Conservation (phyloP, 2,888 invertebrate species). For the Leucophenga maculata region DNA sequence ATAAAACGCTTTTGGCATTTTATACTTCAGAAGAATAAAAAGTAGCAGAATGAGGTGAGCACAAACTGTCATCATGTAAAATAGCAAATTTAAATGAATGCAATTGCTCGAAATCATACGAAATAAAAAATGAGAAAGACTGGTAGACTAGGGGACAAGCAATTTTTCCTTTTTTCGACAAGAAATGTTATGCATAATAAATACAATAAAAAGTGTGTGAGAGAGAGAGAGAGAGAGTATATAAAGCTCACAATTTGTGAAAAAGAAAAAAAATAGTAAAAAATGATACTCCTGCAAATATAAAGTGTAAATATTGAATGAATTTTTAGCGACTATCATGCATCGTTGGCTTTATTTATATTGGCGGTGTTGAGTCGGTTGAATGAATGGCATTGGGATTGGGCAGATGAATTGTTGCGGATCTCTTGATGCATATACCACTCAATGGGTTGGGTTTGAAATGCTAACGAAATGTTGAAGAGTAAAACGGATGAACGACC, state of each 20-base stretch:
- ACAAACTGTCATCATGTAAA: slow-evolving; percentile 38
- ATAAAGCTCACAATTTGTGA: background rate
- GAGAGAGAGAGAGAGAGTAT: background rate
- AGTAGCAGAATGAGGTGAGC: background rate
- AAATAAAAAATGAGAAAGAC: slow-evolving; percentile 39
- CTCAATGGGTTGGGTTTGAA: too few species aligned
- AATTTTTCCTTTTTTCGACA: background rate
- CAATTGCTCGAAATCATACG: slow-evolving; percentile 57
- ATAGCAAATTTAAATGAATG: slow-evolving; percentile 58
- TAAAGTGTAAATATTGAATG: slow-evolving; percentile 60
- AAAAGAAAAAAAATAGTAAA: slow-evolving; percentile 39
- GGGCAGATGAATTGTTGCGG: too few species aligned
- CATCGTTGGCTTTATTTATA: slow-evolving; percentile 41
- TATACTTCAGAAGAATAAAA: background rate
- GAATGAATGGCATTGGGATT: background rate
- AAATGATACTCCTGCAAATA: slow-evolving; percentile 49
- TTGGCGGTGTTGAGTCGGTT: slow-evolving; percentile 9
- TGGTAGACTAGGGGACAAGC: background rate
- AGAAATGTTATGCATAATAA: slow-evolving; percentile 15
- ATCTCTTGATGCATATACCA: too few species aligned
- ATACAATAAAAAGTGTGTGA: slow-evolving; percentile 8
- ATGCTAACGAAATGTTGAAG: too few species aligned
- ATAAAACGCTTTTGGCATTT: slow-evolving; percentile 47
- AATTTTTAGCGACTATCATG: slow-evolving; percentile 58
- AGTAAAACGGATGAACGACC: background rate